Base-by-base conservation (phyloP, 2,888 invertebrate genomes). In the Pristionchus exspectatus region DNA sequence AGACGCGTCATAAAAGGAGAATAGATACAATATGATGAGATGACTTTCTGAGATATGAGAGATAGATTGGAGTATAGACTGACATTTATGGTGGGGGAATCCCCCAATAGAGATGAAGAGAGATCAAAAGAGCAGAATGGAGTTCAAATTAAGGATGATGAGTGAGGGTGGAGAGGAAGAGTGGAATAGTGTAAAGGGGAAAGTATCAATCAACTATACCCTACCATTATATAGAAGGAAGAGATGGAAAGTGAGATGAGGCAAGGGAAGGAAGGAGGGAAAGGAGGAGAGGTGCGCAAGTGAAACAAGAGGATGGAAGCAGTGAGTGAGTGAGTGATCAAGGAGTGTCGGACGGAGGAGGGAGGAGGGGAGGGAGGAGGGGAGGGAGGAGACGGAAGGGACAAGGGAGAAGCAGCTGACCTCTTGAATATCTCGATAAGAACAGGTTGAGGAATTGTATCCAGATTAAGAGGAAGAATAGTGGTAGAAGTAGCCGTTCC, bases 401-500 rank as follows among this genome's bases (percentile, higher is more conserved):
- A 9, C 4, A 30, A 27, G 21, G 44, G 44, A 50, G 44, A 50
- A 50, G 44, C 44, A 50, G 44, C 44, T 50, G 44, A 77, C 77
- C 77, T 77, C n/a, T 77, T 38, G 50, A 77, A 38, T 33, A 77
- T 38, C 27, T 38, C 38, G 44, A 77, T 77, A n/a, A 77, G 16
- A n/a, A 38, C 44, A 16, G 21, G 21, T 24, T 77, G 77, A 38
- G 77, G 77, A 38, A 77, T 33, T 18, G 10, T 77, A 38, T 77
- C 38, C 18, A 77, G n/a, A 24, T 38, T 33, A n/a, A 50, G 16
- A 18, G 77, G 50, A 77, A 38, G 44, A 50, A 50, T 50, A 50
- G 44, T 10, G 30, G 63, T n/a, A 14, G 5, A n/a, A 69, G n/a
- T 69, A 10, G 30, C 69, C 3, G 69, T 27, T 14, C 27, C 69